Conservation (phyloP, 2,113 vertebrate genomes). For the Mastomys coucha region DNA sequence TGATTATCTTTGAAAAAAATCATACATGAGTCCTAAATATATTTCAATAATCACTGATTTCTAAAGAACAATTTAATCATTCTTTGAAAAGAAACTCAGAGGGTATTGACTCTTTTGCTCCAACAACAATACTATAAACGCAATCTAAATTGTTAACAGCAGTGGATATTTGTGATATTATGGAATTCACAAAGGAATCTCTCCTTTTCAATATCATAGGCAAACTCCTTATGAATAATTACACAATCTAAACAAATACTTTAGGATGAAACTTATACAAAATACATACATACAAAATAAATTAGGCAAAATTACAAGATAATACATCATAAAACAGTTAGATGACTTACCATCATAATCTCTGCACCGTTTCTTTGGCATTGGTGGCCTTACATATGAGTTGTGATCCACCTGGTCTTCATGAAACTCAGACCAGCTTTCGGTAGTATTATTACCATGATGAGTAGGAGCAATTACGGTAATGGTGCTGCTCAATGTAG, state of each 20-base stretch:
- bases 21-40: background rate
- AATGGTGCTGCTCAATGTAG: constrained; percentile 96
- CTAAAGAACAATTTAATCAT: constrained; percentile 55
- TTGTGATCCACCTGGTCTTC: constrained; percentile 94
- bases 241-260: constrained; percentile 19
- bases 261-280: background rate
- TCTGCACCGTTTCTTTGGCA: constrained; percentile 96
- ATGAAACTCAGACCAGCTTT: constrained; percentile 97
- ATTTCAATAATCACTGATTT: constrained; percentile 36
- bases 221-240: constrained; percentile 43
- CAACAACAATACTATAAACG: constrained; percentile 31
- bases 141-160: background rate
- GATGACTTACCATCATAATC: constrained; percentile 95
- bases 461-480: constrained; percentile 97
- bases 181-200: constrained; percentile 49
- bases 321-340: background rate
- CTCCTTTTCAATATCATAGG: constrained; percentile 1
- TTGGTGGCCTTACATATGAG: constrained; percentile 91
- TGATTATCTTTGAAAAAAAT: constrained; percentile 45
- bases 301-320: background rate
- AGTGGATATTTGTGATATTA: background rate
- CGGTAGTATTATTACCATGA: constrained; percentile 95
- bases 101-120: constrained; percentile 3
- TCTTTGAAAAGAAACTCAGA: constrained; percentile 20
- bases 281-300: background rate